A percentile compares a stretch with the other conserved stretches of the same genome.
phyloP scores from a whole-genome alignment of 1,140 invertebrate genomes.

The Melanaphis sacchari region DNA sequence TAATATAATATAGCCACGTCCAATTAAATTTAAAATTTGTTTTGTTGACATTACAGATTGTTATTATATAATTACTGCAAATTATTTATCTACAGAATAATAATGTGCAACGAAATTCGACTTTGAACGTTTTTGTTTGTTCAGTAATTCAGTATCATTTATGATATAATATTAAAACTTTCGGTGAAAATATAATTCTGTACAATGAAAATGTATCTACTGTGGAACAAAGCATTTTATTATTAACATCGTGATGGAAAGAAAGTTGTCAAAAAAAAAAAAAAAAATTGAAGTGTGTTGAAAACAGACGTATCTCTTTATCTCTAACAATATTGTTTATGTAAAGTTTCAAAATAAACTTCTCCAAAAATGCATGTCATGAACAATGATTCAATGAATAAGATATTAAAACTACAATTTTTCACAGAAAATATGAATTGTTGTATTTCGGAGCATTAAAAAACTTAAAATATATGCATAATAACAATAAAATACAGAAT shows the following conservation, averaged over 20 bases:
- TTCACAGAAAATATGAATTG: neutral
- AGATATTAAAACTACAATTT: neutral
- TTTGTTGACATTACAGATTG: too few relatives aligned
- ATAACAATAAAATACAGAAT: neutral
- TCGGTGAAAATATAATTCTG: neutral
- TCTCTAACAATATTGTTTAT: neutral
- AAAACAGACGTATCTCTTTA: neutral
- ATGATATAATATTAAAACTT: neutral
- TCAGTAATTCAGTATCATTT: neutral
- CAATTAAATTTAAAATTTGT: too few relatives aligned
- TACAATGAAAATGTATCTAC: neutral
- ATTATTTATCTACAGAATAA: neutral
- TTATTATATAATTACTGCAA: neutral
- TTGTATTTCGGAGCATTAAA: neutral
- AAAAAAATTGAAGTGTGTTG: conserved; percentile 11
- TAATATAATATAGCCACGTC: too few relatives aligned
- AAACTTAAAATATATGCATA: neutral
- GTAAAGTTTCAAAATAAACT: conserved; percentile 5
- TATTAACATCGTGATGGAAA: neutral
- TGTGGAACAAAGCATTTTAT: neutral
- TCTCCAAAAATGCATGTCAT: neutral
- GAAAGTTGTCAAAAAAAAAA: neutral
- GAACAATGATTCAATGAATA: neutral
- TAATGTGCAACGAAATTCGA: neutral
- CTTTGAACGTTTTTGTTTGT: too few relatives aligned